Conservation (phyloP, 2,113 vertebrate genomes). For the Ceyx cyanopectus region DNA sequence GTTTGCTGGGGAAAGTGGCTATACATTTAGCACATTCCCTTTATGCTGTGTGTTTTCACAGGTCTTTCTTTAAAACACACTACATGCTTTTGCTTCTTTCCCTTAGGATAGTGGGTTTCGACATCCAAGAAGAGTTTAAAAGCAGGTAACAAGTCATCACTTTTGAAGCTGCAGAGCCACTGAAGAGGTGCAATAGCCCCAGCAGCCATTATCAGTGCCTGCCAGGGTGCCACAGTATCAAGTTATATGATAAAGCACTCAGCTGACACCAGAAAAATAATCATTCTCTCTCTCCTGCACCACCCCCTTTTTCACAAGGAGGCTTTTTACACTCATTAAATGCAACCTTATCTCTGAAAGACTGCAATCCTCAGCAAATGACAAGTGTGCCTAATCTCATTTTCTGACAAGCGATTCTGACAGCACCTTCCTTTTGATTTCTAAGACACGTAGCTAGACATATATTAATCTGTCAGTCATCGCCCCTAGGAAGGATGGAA, state of each 20-base stretch:
- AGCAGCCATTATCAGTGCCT: constrained; percentile 75
- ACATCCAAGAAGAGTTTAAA: constrained; percentile 74
- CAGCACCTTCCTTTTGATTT: constrained; percentile 94
- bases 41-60: constrained; percentile 60
- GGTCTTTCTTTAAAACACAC: constrained; percentile 72
- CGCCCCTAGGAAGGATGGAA: constrained; percentile 78
- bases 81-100: constrained; percentile 49
- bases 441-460: constrained; percentile 93
- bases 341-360: constrained; percentile 91
- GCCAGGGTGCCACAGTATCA: constrained; percentile 74
- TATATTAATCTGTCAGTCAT: constrained; percentile 99
- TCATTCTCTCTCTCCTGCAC: constrained; percentile 65
- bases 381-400: constrained; percentile 94
- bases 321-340: constrained; percentile 91
- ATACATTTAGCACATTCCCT: constrained; percentile 59
- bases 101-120: constrained; percentile 63
- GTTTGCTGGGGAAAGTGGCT: constrained; percentile 62
- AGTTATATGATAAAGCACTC: constrained; percentile 78
- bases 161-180: constrained; percentile 61
- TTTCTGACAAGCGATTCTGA: constrained; percentile 93
- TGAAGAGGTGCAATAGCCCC: constrained; percentile 67
- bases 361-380: constrained; percentile 89
- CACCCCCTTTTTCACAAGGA: constrained; percentile 78
- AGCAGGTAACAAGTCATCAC: constrained; percentile 66
- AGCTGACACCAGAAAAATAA: constrained; percentile 77